phyloP scores from a whole-genome alignment of 2,113 vertebrate genomes.

The Chaetodon trifascialis region DNA sequence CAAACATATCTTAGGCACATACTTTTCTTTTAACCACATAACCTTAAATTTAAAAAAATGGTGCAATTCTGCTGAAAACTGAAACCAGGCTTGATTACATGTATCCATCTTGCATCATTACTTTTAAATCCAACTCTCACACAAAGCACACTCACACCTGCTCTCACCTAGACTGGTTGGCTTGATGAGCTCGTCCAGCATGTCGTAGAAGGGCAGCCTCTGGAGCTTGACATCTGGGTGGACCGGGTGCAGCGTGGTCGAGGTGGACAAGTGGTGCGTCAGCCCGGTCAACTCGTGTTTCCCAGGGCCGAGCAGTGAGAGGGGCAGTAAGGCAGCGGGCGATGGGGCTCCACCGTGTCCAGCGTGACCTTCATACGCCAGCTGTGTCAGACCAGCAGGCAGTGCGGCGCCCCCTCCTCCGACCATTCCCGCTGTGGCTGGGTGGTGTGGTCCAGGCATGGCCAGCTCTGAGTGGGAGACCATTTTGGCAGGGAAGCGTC shows the following conservation, averaged over 20 bases:
- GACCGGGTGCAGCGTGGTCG: conserved; percentile 93
- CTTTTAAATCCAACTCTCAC: neutral
- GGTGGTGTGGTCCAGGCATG: conserved; percentile 90
- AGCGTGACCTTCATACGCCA: conserved; percentile 92
- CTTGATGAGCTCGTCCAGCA: conserved; percentile 98
- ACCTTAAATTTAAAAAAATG: neutral
- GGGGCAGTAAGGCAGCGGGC: conserved; percentile 90
- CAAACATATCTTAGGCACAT: neutral
- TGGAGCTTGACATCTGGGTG: conserved; percentile 98
- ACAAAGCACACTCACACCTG: neutral
- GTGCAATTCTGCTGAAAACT: neutral
- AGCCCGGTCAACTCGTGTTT: conserved; percentile 95
- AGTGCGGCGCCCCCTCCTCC: conserved; percentile 83
- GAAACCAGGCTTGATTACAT: neutral
- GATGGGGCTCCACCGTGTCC: conserved; percentile 91
- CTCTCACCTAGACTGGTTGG: conserved; percentile 96
- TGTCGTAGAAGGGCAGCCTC: conserved; percentile 97
- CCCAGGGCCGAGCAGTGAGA: conserved; percentile 93
- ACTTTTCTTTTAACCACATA: neutral
- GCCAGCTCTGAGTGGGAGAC: conserved; percentile 93
- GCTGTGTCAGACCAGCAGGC: conserved; percentile 91
- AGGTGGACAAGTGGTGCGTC: conserved; percentile 91
- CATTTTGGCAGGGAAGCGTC: conserved; percentile 97
- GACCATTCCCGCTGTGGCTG: conserved; percentile 72
- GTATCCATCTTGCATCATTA: neutral